Evolutionary conservation across 1,140 invertebrate genomes (phyloP).

Genomic region (Whitmania pigra): DNA sequence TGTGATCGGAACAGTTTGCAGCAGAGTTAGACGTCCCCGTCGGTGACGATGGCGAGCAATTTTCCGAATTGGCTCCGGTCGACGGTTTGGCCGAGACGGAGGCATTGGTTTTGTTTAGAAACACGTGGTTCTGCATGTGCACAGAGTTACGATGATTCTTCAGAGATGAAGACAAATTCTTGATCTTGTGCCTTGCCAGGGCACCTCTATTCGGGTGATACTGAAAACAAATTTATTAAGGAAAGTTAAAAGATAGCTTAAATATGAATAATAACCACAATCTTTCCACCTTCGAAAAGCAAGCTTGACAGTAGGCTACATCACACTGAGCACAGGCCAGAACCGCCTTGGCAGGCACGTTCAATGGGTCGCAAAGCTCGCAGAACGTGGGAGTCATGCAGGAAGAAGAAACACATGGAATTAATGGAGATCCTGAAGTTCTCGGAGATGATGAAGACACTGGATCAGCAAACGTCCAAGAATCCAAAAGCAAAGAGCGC

Average conservation of each 20-base stretch:
- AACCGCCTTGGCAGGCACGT: constrained; percentile 62
- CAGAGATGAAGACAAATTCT: background rate
- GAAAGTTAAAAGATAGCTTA: background rate
- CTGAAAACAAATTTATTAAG: background rate
- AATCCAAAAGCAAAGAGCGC: background rate
- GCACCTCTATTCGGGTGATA: constrained; percentile 32
- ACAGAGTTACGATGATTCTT: background rate
- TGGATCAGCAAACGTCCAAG: background rate
- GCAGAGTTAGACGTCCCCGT: constrained; percentile 38
- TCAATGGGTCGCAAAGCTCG: constrained; percentile 72
- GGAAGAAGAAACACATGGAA: background rate
- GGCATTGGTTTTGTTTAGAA: background rate
- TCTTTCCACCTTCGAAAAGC: constrained; percentile 53
- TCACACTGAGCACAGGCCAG: constrained; percentile 87
- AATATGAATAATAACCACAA: background rate
- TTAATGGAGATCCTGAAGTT: constrained; percentile 29
- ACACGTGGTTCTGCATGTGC: background rate
- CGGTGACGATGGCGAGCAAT: background rate
- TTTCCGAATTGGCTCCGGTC: background rate
- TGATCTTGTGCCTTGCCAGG: constrained; percentile 19
- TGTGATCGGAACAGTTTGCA: constrained; percentile 60
- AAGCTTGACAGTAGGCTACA: constrained; percentile 77
- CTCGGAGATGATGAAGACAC: background rate
- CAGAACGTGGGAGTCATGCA: constrained; percentile 54
- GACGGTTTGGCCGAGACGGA: background rate